Base-by-base conservation (phyloP, 2,888 invertebrate genomes). In the Pemphredon lugubris region DNA sequence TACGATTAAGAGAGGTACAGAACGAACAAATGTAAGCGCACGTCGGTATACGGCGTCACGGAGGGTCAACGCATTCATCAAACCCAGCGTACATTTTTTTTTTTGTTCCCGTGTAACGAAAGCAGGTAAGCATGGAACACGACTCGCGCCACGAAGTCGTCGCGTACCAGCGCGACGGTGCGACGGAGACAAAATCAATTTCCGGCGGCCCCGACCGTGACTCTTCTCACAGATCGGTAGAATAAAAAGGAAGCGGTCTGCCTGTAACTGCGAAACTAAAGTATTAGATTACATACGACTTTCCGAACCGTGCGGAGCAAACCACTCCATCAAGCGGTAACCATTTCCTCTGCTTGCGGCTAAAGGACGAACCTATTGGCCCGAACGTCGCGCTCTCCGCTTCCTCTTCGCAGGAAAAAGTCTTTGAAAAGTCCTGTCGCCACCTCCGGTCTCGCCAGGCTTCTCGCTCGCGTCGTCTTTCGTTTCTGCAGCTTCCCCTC, bases 341-440 rank as follows among this genome's bases (percentile, higher is more conserved):
- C 73, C 74, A 64, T 75, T 75, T 75, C 73, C 57, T 75, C 48
- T 58, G 64, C 48, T 64, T 65, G 72, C 64, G 67, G 73, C 59
- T 60, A 42, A 73, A 54, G 53, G n/a, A n/a, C 55, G 45, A 53
- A 60, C 45, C 64, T 73, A 63, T 69, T 50, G 57, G 65, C 30
- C 32, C 34, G 16, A 65, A 44, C 73, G 55, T 32, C n/a, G n/a
- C n/a, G n/a, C n/a, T 51, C 63, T 59, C 40, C 44, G 53, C 51
- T 48, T 63, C 61, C 70, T 66, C 61, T 59, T 65, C 48, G 37
- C 63, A 42, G 54, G 54, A 73, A n/a, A n/a, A 34, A 64, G 48
- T 58, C 66, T 67, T 67, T 75, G 67, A 73, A 67, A 79, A 72
- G 73, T 75, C 55, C 57, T 66, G 51, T 39, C 59, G 21, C 42